phyloP scores from a whole-genome alignment of 2,113 vertebrate genomes.

The Sciurus niger region DNA sequence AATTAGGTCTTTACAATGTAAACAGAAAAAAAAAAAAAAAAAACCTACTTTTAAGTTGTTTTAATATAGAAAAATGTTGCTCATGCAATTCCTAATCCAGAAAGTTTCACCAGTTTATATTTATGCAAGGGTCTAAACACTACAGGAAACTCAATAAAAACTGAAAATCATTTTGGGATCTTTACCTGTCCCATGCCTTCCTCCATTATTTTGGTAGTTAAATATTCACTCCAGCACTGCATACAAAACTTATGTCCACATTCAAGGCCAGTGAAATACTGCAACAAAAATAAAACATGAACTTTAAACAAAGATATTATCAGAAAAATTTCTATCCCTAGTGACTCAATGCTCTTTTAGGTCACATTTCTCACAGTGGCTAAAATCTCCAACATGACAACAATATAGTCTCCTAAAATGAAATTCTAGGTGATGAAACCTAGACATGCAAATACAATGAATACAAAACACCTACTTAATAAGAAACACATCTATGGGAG shows the following conservation, averaged over 20 bases:
- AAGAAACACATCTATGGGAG: conserved; percentile 7
- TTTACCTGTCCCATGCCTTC: conserved; percentile 99
- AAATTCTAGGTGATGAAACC: conserved; percentile 36
- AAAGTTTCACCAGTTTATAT: conserved; percentile 39
- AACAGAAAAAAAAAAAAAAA: not conserved
- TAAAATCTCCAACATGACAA: conserved; percentile 42
- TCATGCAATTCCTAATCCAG: not conserved
- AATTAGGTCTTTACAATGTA: not conserved
- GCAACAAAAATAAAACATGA: conserved; percentile 81
- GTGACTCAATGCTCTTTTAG: not conserved
- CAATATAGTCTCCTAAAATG: conserved; percentile 6
- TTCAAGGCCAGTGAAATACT: conserved; percentile 99
- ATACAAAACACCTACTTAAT: conserved; percentile 8
- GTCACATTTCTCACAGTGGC: not conserved
- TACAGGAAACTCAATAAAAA: conserved; percentile 60
- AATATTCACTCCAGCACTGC: conserved; percentile 99
- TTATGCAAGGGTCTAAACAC: conserved; percentile 12
- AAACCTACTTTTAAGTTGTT: conserved; percentile 3
- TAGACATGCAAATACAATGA: conserved; percentile 38
- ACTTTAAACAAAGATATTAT: conserved; percentile 64
- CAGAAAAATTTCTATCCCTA: not conserved
- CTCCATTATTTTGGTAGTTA: conserved; percentile 99
- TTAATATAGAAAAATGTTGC: conserved; percentile 39
- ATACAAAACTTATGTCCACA: conserved; percentile 99
- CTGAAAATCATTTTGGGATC: not conserved